A percentile compares a stretch with the other conserved stretches of the same genome.
Conservation (phyloP, 2,797 vertebrate genomes). For the Eremophila alpestris region DNA sequence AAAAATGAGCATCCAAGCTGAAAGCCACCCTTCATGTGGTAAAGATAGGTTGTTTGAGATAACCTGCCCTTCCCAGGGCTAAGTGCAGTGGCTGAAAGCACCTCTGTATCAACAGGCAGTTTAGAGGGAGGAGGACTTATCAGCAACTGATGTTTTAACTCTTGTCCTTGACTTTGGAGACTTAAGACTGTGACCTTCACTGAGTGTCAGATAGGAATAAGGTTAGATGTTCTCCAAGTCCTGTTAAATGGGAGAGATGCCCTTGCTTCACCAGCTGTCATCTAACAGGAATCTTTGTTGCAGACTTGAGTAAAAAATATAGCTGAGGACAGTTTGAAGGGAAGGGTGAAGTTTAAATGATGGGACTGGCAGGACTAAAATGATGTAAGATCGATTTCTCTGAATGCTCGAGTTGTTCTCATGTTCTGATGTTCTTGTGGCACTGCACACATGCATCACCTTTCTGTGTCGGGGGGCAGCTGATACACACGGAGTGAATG, state of each 20-base stretch:
- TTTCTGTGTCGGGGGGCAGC: background rate
- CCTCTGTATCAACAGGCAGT: background rate
- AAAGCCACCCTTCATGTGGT: background rate
- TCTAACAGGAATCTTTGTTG: background rate
- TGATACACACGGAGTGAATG: fast-evolving
- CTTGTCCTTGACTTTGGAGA: background rate
- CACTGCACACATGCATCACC: background rate
- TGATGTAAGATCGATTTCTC: background rate
- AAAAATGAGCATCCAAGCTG: background rate
- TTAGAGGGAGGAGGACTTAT: background rate
- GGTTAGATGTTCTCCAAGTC: background rate
- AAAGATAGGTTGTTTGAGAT: background rate
- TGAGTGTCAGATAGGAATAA: background rate
- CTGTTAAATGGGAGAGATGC: background rate
- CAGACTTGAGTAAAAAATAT: background rate
- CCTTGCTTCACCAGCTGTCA: background rate
- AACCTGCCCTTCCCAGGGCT: background rate
- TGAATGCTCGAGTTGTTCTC: background rate
- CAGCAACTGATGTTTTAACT: background rate
- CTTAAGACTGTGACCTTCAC: background rate
- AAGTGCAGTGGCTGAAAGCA: background rate
- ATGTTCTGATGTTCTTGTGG: background rate
- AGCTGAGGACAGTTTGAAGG: background rate
- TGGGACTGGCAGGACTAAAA: background rate
- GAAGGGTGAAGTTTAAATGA: background rate